Evolutionary conservation across 2,113 vertebrate genomes (phyloP).

Genomic region (Ptilorrhoa leucosticta): DNA sequence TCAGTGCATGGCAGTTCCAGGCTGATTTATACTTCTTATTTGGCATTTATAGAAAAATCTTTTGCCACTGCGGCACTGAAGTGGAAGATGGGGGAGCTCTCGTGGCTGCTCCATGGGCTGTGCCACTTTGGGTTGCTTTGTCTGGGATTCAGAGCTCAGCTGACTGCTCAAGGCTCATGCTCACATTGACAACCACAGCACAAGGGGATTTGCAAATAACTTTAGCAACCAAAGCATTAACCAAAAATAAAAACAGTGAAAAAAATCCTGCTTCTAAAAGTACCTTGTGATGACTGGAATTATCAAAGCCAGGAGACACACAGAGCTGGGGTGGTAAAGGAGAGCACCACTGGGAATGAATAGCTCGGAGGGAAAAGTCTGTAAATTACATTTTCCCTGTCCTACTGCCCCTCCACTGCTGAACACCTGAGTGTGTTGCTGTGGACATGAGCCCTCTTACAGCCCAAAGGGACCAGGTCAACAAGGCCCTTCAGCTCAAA

Average conservation of each 20-base stretch:
- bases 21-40: neutral
- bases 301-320: neutral
- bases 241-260: neutral
- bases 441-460: neutral
- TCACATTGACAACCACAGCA: neutral
- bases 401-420: neutral
- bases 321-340: neutral
- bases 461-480: neutral
- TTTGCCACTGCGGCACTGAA: neutral
- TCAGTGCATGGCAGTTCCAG: neutral
- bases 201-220: neutral
- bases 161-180: neutral
- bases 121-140: neutral
- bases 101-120: neutral
- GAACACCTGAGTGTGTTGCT: neutral
- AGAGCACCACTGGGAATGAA: neutral
- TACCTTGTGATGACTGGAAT: neutral
- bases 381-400: neutral
- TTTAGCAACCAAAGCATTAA: neutral
- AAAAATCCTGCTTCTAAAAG: neutral
- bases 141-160: neutral
- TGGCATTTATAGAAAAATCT: neutral
- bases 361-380: neutral
- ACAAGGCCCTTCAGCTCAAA: neutral
- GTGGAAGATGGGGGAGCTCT: neutral